These are phyloP conservation scores for Bursaphelenchus okinawaensis DNA, from an alignment of 2,888 invertebrate genomes.

Conservation along the genomic window DNA sequence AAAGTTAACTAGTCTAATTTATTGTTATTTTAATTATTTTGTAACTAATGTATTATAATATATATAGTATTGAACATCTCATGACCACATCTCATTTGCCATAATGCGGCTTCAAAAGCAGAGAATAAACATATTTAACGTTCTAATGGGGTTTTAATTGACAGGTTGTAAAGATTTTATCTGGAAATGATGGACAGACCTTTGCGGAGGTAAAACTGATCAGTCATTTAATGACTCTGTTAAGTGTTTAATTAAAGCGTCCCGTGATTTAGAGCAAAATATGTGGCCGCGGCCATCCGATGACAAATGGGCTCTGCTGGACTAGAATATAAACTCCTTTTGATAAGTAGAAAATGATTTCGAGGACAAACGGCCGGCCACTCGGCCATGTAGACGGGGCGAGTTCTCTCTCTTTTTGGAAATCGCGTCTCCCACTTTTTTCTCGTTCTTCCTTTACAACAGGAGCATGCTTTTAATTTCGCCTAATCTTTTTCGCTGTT, in stretches of 20 bases:
- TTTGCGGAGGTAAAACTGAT: not conserved
- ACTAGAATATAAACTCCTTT: not conserved
- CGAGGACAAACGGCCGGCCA: not conserved
- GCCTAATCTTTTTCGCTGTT: not conserved
- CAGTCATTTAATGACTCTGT: not conserved
- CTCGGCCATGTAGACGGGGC: not conserved
- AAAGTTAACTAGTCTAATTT: constrained; percentile 14
- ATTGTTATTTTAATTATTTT: not conserved
- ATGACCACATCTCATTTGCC: not conserved
- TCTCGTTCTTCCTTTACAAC: not conserved
- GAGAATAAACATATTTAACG: not conserved
- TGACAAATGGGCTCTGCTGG: too few species aligned
- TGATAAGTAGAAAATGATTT: not conserved
- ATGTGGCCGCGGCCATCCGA: too few species aligned
- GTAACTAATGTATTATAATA: not conserved
- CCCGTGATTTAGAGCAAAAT: too few species aligned
- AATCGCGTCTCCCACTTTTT: not conserved
- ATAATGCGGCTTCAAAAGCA: not conserved
- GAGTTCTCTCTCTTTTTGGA: not conserved
- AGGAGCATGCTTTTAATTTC: not conserved
- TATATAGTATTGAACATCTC: not conserved
- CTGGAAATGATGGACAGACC: not conserved
- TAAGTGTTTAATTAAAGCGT: not conserved
- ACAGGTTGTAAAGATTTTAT: not conserved
- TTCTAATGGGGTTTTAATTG: not conserved